Percentiles rank a stretch among this genome's conserved stretches.
Evolutionary conservation across 1,140 invertebrate genomes (phyloP).

Genomic region (Dysdera silvatica): DNA sequence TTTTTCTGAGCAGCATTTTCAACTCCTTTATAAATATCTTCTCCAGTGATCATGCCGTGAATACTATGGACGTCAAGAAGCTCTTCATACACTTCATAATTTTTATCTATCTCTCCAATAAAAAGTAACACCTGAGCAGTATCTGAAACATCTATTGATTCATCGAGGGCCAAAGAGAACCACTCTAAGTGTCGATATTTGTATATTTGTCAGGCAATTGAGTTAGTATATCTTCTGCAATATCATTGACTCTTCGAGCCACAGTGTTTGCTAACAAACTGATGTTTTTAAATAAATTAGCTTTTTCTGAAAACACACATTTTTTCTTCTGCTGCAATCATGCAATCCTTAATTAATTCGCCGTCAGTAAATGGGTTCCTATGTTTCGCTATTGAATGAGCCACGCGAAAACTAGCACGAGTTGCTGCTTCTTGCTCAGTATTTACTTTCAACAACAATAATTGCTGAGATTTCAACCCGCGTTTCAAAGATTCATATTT

Average conservation of each 20-base stretch:
- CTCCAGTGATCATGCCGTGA: constrained; percentile 16
- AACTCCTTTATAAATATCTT: constrained; percentile 37
- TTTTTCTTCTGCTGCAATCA: constrained; percentile 39
- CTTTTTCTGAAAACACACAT: constrained; percentile 37
- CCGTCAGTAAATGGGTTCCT: constrained; percentile 39
- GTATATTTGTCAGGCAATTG: not conserved
- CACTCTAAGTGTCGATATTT: not conserved
- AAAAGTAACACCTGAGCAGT: constrained; percentile 19
- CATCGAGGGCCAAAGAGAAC: constrained; percentile 19
- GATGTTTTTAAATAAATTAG: constrained; percentile 25
- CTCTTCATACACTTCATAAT: constrained; percentile 24
- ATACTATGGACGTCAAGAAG: not conserved
- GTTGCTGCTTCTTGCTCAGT: constrained; percentile 34
- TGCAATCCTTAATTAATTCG: constrained; percentile 39
- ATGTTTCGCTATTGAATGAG: constrained; percentile 35
- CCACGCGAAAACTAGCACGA: constrained; percentile 35
- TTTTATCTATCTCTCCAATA: constrained; percentile 20
- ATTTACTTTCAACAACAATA: constrained; percentile 33
- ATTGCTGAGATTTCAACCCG: constrained; percentile 34
- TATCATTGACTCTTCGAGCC: not conserved
- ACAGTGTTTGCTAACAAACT: constrained; percentile 26
- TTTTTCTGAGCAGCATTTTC: constrained; percentile 16
- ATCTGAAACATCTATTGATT: constrained; percentile 22
- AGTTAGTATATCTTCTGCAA: not conserved
- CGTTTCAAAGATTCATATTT: constrained; percentile 36